Evolutionary conservation across 2,113 vertebrate species (phyloP).

Genomic region (Lophochroa leadbeateri): DNA sequence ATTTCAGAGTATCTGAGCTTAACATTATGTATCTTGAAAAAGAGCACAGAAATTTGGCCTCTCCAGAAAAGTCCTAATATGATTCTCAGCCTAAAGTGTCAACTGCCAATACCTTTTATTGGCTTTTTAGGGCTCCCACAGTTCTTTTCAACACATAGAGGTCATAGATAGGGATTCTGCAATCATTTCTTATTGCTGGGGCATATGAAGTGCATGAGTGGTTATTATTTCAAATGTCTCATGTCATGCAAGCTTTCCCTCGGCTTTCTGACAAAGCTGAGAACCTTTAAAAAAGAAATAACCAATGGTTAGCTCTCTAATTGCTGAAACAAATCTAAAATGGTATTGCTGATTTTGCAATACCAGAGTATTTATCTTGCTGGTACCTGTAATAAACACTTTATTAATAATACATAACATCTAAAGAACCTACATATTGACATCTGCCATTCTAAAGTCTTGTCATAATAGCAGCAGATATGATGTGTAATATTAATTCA

Average conservation of each 20-base stretch:
- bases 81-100: background rate
- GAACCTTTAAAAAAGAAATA: background rate
- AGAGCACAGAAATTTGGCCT: background rate
- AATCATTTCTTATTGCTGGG: background rate
- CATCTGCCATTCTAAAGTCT: background rate
- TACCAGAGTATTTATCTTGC: background rate
- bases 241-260: background rate
- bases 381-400: background rate
- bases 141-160: background rate
- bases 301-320: background rate
- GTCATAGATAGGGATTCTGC: background rate
- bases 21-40: background rate
- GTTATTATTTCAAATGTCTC: background rate
- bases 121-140: background rate
- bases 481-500: background rate
- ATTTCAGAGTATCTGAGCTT: background rate
- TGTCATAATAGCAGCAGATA: background rate
- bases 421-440: background rate
- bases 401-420: background rate
- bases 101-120: background rate
- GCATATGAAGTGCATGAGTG: background rate
- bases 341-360: background rate
- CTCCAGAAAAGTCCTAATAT: background rate
- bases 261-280: background rate
- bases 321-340: background rate